Evolutionary conservation across 2,888 invertebrate species (phyloP).

Genomic region (Timandra comae): DNA sequence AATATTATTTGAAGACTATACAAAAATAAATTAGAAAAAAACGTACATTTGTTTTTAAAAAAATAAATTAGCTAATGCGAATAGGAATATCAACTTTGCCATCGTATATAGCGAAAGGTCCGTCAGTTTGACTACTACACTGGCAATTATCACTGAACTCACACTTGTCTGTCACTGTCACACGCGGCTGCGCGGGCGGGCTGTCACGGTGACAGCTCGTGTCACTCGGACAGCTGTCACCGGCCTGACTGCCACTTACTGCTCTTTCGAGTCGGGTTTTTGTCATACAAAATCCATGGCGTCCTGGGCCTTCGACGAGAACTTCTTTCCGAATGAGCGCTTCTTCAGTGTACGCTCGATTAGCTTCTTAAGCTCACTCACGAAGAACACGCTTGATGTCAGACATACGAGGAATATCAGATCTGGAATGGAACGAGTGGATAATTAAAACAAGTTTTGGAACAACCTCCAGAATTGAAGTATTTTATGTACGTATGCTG

Average conservation of each 20-base stretch:
- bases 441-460: no score
- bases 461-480: no score
- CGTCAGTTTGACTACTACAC: conserved; percentile 21
- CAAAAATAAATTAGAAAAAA: conserved; percentile 6
- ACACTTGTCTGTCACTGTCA: conserved; percentile 19
- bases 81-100: conserved; percentile 44
- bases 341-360: conserved; percentile 85
- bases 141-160: conserved; percentile 28
- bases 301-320: conserved; percentile 61
- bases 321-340: conserved; percentile 50
- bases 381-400: conserved; percentile 97
- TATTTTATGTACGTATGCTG: no score
- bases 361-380: conserved; percentile 94
- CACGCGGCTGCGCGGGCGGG: conserved; percentile 6
- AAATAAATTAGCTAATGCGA: conserved; percentile 26
- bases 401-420: conserved; percentile 91
- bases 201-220: conserved; percentile 14
- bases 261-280: conserved; percentile 60
- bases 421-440: no score
- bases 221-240: conserved; percentile 18
- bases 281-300: conserved; percentile 87
- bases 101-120: conserved; percentile 40
- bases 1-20: conserved; percentile 5
- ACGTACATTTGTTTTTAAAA: conserved; percentile 14
- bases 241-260: conserved; percentile 40